Conservation (phyloP, 2,113 vertebrate genomes). For the Castor canadensis region DNA sequence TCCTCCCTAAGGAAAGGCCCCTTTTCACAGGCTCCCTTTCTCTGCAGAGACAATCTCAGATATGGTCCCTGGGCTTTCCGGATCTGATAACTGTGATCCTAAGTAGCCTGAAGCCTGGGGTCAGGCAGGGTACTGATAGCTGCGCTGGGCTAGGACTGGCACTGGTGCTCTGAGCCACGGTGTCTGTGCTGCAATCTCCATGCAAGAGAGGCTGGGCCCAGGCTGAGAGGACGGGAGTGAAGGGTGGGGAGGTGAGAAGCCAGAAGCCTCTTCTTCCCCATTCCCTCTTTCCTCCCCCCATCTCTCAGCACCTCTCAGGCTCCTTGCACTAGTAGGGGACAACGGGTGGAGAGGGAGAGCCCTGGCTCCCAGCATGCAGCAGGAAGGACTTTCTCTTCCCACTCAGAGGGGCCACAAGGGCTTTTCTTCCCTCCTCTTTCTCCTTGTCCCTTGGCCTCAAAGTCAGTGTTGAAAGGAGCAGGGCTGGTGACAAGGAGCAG, state of each 20-base stretch:
- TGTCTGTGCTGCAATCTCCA: accelerated
- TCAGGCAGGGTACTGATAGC: not conserved
- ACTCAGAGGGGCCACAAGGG: no score
- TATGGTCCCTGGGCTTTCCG: accelerated
- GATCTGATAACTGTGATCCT: not conserved
- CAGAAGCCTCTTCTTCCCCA: not conserved
- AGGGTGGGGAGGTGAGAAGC: accelerated
- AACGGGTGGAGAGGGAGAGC: not conserved
- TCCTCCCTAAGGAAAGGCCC: no score
- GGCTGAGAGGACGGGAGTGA: no score
- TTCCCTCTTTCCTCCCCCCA: not conserved
- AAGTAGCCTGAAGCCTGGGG: no score
- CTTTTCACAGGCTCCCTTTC: no score
- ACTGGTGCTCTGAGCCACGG: accelerated
- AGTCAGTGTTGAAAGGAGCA: no score
- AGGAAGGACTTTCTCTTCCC: not conserved
- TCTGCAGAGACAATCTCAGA: not conserved
- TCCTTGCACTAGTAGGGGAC: not conserved
- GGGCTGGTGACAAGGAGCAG: not conserved
- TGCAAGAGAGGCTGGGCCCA: not conserved
- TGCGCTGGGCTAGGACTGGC: not conserved
- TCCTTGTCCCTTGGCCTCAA: not conserved
- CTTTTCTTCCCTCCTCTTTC: not conserved
- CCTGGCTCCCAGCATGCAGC: not conserved
- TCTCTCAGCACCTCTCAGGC: no score